Base-by-base conservation (phyloP, 2,888 invertebrate genomes). In the Cephus spinipes region DNA sequence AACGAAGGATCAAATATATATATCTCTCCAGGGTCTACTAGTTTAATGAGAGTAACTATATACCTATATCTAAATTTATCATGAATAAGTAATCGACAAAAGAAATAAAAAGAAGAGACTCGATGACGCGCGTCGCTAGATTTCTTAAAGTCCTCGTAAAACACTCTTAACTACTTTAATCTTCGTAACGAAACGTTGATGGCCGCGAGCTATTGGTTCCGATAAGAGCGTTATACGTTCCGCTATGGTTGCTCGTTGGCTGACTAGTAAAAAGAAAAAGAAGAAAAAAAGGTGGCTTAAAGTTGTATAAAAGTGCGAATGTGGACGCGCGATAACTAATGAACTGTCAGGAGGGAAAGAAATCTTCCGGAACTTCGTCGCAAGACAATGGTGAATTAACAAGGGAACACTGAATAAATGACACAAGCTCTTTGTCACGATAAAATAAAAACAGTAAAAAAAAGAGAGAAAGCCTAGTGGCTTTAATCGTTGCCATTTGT, bases 401-500 rank as follows among this genome's bases (percentile, higher is more conserved):
- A 71, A 71, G 32, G 31, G 71, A 33, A 71, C 30, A 71, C 71
- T 15, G 31, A 55, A 23, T 55, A 55, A 55, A 55, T 23, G 55
- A 23, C 55, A 55, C 15, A 15, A 9, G 55, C 71, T 31, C 71
- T 71, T 33, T 33, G 31, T 71, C 30, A 71, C 71, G 32, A 71
- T 71, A 71, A 71, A 71, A 55, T 55, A 23, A 55, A 55, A 55
- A 55, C 4, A 23, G 23, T 9, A 55, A 23, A 55, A 55, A 15
- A 9, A 23, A 0, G 1, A 23, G 55, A 55, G 4, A 36, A 69
- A 69, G 30, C 23, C 32, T 71, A 12, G 12, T 33, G 71, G 71
- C 71, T 71, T 71, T 71, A 71, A 71, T 71, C 71, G 71, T 71
- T 71, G 31, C 32, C 31, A 71, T 71, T 71, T 71, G 71, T 71